Evolutionary conservation across 2,888 invertebrate genomes (phyloP).

Genomic region (Drosophila greeni): DNA sequence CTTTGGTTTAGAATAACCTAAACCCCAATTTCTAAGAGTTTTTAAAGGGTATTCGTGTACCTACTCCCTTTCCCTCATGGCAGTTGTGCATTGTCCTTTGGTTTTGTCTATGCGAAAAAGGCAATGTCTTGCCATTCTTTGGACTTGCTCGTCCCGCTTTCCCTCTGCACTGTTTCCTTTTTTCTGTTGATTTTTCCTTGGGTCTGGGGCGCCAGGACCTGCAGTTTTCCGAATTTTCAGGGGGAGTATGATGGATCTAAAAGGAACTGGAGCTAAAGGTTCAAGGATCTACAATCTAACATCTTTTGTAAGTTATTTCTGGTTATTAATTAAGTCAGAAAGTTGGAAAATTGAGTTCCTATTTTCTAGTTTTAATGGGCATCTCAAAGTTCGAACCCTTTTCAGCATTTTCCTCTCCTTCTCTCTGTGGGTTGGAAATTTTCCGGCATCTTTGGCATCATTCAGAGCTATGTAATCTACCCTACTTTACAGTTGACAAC

Average conservation of each 20-base stretch:
- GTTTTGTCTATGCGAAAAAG: conserved; percentile 52
- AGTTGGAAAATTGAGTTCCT: background rate
- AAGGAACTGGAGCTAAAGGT: too few relatives aligned
- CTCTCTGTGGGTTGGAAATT: conserved; percentile 36
- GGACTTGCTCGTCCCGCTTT: background rate
- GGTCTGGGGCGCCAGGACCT: conserved; percentile 52
- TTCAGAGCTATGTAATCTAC: conserved; percentile 65
- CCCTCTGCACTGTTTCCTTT: conserved; percentile 55
- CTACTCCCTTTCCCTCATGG: conserved; percentile 16
- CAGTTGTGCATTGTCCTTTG: conserved; percentile 38
- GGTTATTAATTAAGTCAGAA: background rate
- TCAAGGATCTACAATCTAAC: background rate
- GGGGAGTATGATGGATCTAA: conserved; percentile 18
- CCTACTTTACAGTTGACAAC: conserved; percentile 68
- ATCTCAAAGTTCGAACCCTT: conserved; percentile 10
- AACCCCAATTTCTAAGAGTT: too few relatives aligned
- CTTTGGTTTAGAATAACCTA: background rate
- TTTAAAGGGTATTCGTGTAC: conserved; percentile 4
- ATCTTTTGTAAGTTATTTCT: background rate
- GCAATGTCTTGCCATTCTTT: conserved; percentile 26
- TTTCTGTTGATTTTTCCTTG: conserved; percentile 59
- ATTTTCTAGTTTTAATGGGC: conserved; percentile 2
- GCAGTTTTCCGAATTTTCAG: conserved; percentile 3
- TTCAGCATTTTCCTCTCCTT: background rate
- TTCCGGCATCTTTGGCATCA: conserved; percentile 47